Base-by-base conservation (phyloP, 2,888 invertebrate species). In the Hyppa rectilinea region DNA sequence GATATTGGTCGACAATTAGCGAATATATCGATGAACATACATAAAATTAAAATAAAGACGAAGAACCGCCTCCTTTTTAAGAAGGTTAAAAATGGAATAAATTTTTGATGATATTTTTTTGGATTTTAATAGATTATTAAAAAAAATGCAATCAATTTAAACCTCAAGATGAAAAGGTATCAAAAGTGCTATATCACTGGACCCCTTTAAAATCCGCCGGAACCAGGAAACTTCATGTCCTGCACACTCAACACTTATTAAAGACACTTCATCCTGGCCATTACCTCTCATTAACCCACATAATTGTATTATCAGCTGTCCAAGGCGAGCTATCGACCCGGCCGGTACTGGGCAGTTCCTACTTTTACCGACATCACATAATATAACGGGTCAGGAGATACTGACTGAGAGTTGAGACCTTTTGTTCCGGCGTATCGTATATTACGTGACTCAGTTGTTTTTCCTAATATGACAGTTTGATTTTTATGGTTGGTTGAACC, bases 321-420 rank as follows among this genome's bases (percentile, higher is more conserved):
- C 80, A 82, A 80, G 82, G 80, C 45, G 49, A 82, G 43, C 73
- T 43, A 7, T 73, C 38, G 73, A 80, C 80, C 81, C 47, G 63
- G 20, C 36, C 23, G 29, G 23, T 12, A 12, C 2, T 0, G 14
- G 14, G 17, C 49, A 78, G 82, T 80, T 80, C 80, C 82, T 78
- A 73, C 80, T 80, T 72, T 82, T 78, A 78, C 78, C 45, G 34
- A 52, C 40, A 63, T 55, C 49, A 72, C 23, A 5, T 52, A 2
- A 59, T 20, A 36, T 47, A 31, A 31, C 38, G 68, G 82, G 64
- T 68, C 56, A 75, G 58, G 52, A 53, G 34, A 60, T 49, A 50
- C 64, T 47, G 47, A 58, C 49, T 45, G 47, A n/a, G 59, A 56
- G 47, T 4, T 45, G 12, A 38, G 38, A 50, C 56, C 45, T 77